Base-by-base conservation (phyloP, 2,888 invertebrate species). In the Eudemis profundana region DNA sequence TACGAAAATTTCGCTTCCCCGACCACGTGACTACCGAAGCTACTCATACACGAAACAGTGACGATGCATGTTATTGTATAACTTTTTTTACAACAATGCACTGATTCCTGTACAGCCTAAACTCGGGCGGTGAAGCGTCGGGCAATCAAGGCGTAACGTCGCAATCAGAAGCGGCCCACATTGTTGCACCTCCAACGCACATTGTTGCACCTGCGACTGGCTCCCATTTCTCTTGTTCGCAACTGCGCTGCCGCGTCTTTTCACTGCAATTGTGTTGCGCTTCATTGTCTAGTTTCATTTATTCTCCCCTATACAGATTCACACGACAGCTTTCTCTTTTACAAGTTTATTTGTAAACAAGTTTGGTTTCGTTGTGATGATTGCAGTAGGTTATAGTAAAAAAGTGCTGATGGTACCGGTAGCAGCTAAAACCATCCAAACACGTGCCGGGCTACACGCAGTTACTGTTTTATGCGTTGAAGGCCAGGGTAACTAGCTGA, bases 231-330 rank as follows among this genome's bases (percentile, higher is more conserved):
- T 81, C 86, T 89, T 89, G 86, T 90, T 87, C 78, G 81, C 77
- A 89, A 89, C 79, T 90, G 72, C 85, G 86, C 84, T 71, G 68
- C 68, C 80, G 77, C 82, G 86, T 87, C 90, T 90, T 90, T 91
- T 87, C 88, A 86, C 74, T 82, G 81, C 89, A 88, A 90, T 90
- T 90, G 91, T 89, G 80, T 87, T 87, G 86, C 81, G 75, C 70
- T 68, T 81, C 75, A 90, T 90, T 90, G 90, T 90, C 83, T 79
- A 76, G 78, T 86, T 86, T 85, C 88, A 87, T 90, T 90, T 89
- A 80, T 78, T 78, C 78, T 69, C 64, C 72, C 62, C 72, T 72
- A 83, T 84, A 80, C 77, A 73, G 57, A 46, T 42, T 29, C 53
- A 67, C 71, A 75, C 77, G 82, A 81, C 80, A 79, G 81, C 78